Evolutionary conservation across 2,797 vertebrate species (phyloP).

Genomic region (Myripristis jacobus): DNA sequence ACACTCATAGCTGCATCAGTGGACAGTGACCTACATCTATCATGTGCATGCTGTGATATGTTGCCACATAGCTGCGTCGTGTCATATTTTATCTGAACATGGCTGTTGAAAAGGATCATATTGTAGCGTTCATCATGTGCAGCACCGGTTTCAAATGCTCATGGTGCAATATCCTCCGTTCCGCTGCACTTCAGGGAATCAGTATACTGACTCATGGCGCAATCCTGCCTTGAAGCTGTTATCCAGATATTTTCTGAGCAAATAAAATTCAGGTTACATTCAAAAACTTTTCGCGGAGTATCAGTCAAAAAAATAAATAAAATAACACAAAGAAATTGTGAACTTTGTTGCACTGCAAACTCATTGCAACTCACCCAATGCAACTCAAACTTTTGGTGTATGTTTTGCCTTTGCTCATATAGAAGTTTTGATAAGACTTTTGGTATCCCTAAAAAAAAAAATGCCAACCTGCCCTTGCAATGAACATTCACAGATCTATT

Average conservation of each 20-base stretch:
- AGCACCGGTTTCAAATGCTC: constrained; percentile 49
- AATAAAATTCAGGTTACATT: neutral
- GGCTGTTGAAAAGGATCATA: constrained; percentile 22
- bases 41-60: constrained; percentile 1
- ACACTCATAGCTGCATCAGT: neutral
- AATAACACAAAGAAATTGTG: neutral
- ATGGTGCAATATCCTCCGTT: constrained; percentile 6
- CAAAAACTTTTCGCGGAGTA: neutral
- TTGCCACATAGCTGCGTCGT: constrained; percentile 22
- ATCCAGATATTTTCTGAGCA: constrained; percentile 1
- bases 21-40: neutral
- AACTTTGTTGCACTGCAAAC: too few relatives aligned
- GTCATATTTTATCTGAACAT: constrained; percentile 34
- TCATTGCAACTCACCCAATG: too few relatives aligned
- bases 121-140: constrained; percentile 49
- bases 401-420: constrained; percentile 17
- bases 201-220: constrained; percentile 3
- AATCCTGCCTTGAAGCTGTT: constrained; percentile 13
- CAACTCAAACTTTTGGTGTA: neutral
- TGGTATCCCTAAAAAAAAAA: too few relatives aligned
- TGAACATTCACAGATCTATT: neutral
- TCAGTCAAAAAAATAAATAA: neutral
- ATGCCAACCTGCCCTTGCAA: too few relatives aligned
- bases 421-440: neutral
- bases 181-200: constrained; percentile 31